phyloP scores from a whole-genome alignment of 2,113 vertebrate species.

The Psettodes erumei region DNA sequence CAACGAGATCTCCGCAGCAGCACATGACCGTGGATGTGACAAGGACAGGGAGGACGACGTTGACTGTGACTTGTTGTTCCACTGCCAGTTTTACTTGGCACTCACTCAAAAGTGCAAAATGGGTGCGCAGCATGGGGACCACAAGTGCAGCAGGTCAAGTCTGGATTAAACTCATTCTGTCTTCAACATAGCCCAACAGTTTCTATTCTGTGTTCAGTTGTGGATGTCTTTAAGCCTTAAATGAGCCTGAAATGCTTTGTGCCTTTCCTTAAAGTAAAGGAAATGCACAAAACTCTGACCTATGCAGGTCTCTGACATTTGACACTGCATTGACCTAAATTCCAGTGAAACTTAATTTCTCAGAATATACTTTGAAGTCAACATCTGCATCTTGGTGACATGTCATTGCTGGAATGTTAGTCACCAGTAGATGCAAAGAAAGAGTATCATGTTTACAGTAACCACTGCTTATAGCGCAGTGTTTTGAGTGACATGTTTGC shows the following conservation, averaged over 20 bases:
- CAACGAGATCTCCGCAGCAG: neutral
- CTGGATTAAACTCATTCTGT: neutral
- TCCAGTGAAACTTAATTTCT: neutral
- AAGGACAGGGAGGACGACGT: too few relatives aligned
- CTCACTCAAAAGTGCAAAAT: neutral
- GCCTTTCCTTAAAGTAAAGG: too few relatives aligned
- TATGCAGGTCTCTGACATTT: too few relatives aligned
- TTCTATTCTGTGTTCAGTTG: too few relatives aligned
- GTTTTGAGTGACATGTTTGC: constrained; percentile 65
- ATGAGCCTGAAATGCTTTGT: too few relatives aligned
- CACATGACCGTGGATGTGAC: neutral
- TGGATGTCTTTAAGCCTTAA: too few relatives aligned
- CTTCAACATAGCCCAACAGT: neutral
- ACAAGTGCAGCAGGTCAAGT: neutral
- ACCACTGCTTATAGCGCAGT: neutral
- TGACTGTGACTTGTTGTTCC: neutral
- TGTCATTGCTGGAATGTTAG: neutral
- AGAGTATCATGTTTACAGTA: neutral
- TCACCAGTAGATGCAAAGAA: neutral
- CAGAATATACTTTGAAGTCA: neutral
- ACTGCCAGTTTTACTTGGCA: neutral
- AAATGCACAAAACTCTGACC: too few relatives aligned
- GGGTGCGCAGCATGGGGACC: neutral
- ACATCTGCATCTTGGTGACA: too few relatives aligned
- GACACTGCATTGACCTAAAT: neutral